Evolutionary conservation across 2,888 invertebrate genomes (phyloP).

Genomic region (Blastobasis adustella): DNA sequence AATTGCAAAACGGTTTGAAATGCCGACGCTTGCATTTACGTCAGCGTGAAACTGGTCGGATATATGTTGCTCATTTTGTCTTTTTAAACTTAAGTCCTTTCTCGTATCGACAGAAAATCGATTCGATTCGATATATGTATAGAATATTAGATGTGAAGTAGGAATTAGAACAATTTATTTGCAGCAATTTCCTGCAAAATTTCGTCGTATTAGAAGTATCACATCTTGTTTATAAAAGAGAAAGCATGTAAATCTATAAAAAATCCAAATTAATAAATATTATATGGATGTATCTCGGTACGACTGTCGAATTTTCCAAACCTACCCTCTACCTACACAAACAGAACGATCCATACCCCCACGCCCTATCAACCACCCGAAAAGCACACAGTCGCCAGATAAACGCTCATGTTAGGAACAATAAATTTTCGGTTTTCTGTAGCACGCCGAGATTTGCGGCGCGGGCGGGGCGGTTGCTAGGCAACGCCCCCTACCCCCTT

Average conservation of each 20-base stretch:
- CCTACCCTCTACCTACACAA: background rate
- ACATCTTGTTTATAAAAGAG: too few relatives aligned
- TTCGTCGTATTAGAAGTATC: too few relatives aligned
- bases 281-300: too few relatives aligned
- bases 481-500: conserved; percentile 42
- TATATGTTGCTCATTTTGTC: too few relatives aligned
- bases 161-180: too few relatives aligned
- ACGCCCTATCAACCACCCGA: background rate
- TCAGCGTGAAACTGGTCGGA: background rate
- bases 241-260: too few relatives aligned
- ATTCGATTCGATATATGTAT: too few relatives aligned
- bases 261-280: too few relatives aligned
- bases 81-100: too few relatives aligned
- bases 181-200: too few relatives aligned
- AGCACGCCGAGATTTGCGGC: conserved; percentile 67
- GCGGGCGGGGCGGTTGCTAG: conserved; percentile 56
- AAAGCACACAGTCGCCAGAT: conserved; percentile 1
- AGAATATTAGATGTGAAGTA: too few relatives aligned
- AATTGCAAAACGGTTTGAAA: background rate
- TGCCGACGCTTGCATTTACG: background rate
- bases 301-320: background rate
- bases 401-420: conserved; percentile 48
- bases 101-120: too few relatives aligned
- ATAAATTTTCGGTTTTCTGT: conserved; percentile 60
- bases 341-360: background rate